Evolutionary conservation across 2,113 vertebrate genomes (phyloP).

Genomic region (Spizaetus ornatus): DNA sequence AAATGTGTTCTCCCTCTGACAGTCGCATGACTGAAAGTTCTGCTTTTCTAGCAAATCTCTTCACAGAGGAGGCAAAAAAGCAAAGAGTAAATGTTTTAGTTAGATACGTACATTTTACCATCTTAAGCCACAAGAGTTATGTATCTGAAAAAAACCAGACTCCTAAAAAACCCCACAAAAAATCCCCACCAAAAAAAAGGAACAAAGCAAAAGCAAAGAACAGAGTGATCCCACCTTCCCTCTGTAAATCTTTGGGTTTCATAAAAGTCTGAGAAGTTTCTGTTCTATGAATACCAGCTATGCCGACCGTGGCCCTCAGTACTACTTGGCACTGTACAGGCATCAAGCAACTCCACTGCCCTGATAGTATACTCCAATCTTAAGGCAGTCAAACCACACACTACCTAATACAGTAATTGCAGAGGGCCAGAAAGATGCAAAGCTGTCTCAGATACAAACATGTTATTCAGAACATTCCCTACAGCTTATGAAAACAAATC

Average conservation of each 20-base stretch:
- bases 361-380: neutral
- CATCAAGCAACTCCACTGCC: neutral
- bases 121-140: neutral
- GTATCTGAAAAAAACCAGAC: neutral
- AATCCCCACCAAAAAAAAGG: too few relatives aligned
- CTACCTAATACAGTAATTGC: neutral
- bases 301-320: rapidly evolving
- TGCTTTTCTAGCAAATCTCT: neutral
- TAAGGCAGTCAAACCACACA: neutral
- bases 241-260: neutral
- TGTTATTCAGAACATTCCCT: neutral
- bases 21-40: neutral
- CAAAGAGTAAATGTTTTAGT: neutral
- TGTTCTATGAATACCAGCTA: neutral
- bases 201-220: neutral
- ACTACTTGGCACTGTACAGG: neutral
- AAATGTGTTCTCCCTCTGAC: neutral
- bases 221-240: neutral
- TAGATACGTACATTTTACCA: neutral
- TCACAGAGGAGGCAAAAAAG: neutral
- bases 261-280: neutral
- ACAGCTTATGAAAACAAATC: neutral
- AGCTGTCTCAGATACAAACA: neutral
- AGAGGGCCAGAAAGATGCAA: neutral
- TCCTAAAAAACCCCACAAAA: neutral